Conservation (phyloP, 1,140 invertebrate species). For the Gonatopus flavifemur region DNA sequence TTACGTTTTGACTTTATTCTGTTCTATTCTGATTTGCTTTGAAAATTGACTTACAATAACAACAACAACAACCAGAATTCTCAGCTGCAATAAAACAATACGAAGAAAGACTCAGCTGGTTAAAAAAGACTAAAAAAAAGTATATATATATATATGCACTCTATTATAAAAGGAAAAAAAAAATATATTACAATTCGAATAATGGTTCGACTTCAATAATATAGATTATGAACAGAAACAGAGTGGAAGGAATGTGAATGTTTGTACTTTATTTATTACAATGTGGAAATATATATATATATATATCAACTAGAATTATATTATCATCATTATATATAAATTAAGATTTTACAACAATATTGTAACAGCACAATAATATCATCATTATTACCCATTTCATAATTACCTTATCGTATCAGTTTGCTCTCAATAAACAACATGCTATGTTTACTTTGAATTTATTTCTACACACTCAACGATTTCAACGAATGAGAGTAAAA, state of each 20-base stretch:
- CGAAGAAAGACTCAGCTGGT: slow-evolving; percentile 41
- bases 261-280: too few relatives aligned
- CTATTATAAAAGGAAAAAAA: too few relatives aligned
- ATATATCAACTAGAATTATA: too few relatives aligned
- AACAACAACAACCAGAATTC: slow-evolving; percentile 49
- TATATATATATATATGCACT: too few relatives aligned
- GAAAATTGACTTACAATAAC: slow-evolving; percentile 41
- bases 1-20: too few relatives aligned
- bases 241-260: too few relatives aligned
- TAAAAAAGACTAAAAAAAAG: too few relatives aligned
- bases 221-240: too few relatives aligned
- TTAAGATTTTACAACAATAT: too few relatives aligned
- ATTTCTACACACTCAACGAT: not conserved
- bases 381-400: slow-evolving; percentile 24
- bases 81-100: slow-evolving; percentile 45
- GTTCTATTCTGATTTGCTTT: slow-evolving; percentile 40
- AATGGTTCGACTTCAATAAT: too few relatives aligned
- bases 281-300: too few relatives aligned
- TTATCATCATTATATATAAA: too few relatives aligned
- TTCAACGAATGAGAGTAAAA: not conserved
- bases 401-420: slow-evolving; percentile 36
- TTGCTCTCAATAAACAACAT: slow-evolving; percentile 36
- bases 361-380: slow-evolving; percentile 43
- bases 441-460: slow-evolving; percentile 29
- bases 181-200: slow-evolving; percentile 43